Conservation (phyloP, 2,888 invertebrate species). For the Thalpophila matura region DNA sequence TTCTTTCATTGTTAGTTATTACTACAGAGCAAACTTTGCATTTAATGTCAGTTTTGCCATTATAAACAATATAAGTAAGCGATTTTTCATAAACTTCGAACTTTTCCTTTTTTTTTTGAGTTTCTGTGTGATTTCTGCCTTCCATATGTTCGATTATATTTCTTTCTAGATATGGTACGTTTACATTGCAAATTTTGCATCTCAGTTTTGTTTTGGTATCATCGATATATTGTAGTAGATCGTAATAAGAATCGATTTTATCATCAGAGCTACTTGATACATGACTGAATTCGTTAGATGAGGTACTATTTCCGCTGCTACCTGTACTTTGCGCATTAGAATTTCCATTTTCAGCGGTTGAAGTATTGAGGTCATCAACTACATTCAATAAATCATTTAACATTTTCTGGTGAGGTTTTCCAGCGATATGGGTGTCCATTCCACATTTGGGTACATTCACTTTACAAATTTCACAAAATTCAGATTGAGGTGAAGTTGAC, state of each 20-base stretch:
- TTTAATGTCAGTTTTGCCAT: background rate
- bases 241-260: background rate
- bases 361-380: too few species aligned
- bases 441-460: constrained; percentile 19
- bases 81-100: background rate
- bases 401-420: constrained; percentile 3
- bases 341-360: too few species aligned
- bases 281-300: background rate
- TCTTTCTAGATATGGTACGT: background rate
- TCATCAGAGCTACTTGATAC: rapidly evolving
- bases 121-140: background rate
- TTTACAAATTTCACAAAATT: constrained; percentile 29
- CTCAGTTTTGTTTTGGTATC: background rate
- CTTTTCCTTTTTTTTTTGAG: background rate
- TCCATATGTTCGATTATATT: constrained; percentile 17
- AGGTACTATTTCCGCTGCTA: too few species aligned
- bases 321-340: too few species aligned
- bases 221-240: background rate
- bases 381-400: too few species aligned
- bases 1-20: background rate
- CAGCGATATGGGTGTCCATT: constrained; percentile 9
- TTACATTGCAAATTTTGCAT: constrained; percentile 26
- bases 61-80: background rate
- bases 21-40: background rate
- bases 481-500: too few species aligned